A percentile compares a stretch with the other conserved stretches of the same genome.
These are phyloP conservation scores for Guaruba guarouba DNA, from an alignment of 2,113 vertebrate species.

Conservation along the genomic window DNA sequence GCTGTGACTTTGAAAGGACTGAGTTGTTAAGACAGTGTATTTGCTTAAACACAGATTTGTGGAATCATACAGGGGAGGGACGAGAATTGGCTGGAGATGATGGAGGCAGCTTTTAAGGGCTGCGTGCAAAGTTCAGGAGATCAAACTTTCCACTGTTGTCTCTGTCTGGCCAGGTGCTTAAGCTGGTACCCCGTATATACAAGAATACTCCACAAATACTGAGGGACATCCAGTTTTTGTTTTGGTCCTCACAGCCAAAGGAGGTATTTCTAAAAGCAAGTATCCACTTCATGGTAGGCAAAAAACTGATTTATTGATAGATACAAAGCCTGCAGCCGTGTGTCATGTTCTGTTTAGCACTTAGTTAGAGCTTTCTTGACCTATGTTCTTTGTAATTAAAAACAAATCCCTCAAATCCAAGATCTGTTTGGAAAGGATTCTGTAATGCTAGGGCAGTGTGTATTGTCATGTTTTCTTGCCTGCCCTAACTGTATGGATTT, in stretches of 20 bases:
- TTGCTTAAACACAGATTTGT: not conserved
- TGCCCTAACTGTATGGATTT: not conserved
- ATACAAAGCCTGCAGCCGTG: not conserved
- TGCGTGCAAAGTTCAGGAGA: not conserved
- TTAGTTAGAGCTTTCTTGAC: not conserved
- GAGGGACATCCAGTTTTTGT: not conserved
- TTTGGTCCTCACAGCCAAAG: not conserved
- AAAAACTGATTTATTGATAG: not conserved
- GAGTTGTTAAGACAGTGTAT: not conserved
- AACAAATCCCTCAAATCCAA: not conserved
- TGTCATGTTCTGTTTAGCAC: not conserved
- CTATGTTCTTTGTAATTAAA: slow-evolving; percentile 1
- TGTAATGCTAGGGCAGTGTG: not conserved
- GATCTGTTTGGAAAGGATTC: slow-evolving; percentile 8
- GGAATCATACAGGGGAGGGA: not conserved
- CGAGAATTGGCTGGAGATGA: not conserved
- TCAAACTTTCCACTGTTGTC: not conserved
- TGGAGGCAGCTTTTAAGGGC: not conserved
- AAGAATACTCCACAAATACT: not conserved
- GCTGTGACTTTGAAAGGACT: not conserved
- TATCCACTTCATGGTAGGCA: not conserved
- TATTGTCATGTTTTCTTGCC: not conserved
- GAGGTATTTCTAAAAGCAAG: not conserved
- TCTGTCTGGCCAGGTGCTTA: not conserved
- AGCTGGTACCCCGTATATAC: not conserved